Evolutionary conservation across 2,113 vertebrate genomes (phyloP), one percentile per base, ranked within the genome.

Genomic region (western clawed frog (Xenopus tropicalis)): DNA sequence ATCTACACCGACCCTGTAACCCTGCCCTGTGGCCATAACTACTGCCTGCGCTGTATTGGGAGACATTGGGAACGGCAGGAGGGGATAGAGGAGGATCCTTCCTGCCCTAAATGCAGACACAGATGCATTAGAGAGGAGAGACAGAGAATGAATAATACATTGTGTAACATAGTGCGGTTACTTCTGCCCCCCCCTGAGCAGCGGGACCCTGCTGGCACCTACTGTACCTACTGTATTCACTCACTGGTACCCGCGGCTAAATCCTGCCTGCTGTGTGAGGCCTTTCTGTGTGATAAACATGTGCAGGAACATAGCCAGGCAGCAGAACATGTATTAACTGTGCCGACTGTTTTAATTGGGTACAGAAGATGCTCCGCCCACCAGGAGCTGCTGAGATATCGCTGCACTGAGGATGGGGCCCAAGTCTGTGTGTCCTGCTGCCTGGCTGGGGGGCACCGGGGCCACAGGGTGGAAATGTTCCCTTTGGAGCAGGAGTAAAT

Each of bases 1-100:
- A 86, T 83, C 10, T 77, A 94, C 54, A 82, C 77, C 54, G 89
- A 93, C 13, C 92, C 93, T 0, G 86, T 91, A 10, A 93, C 92
- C 2, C 82, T 94, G 11, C 86, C 90, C 22, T 94, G 93, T 24
- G 93, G 93, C 51, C 93, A 94, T 81, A 91, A 90, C 14, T 95
- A 92, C 86, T 93, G 93, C 78, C 79, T 85, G 68, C n/a, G 22
- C 19, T 94, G 93, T 72, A 92, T 94, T 78, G 81, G 87, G 9
- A 84, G 77, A 87, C 91, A 65, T 94, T 91, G 85, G n/a, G 90
- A 92, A 72, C 82, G 81, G 59, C 67, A 66, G 46, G 11, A 11
- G 12, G 3, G 10, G 6, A 37, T 37, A 37, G 85, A 77, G 23
- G 72, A 16, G 2, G 74, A 6, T 22, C 69, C 0, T 66, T 92